Evolutionary conservation across 2,113 vertebrate genomes (phyloP).

Genomic region (Phylloscopus whistleri): DNA sequence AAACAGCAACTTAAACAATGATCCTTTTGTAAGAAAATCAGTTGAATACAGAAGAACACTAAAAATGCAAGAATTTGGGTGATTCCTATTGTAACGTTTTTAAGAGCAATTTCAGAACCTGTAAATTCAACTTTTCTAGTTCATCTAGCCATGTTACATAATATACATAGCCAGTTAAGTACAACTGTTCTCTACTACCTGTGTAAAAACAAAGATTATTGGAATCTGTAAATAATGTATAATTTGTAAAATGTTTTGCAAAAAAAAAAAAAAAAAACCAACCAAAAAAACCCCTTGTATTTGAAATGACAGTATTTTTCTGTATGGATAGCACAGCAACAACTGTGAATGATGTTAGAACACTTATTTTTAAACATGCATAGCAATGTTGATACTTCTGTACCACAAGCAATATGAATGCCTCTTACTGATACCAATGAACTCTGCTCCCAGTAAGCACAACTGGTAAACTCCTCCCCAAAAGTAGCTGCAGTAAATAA

Average conservation of each 20-base stretch:
- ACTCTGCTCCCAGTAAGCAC: slow-evolving; percentile 33
- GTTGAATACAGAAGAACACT: not conserved
- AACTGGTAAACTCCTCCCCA: slow-evolving; percentile 17
- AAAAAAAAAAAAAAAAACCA: not conserved
- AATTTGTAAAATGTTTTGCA: slow-evolving; percentile 62
- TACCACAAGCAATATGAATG: slow-evolving; percentile 32
- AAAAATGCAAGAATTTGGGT: not conserved
- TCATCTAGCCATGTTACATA: slow-evolving; percentile 12
- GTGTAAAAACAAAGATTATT: slow-evolving; percentile 31
- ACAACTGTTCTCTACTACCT: slow-evolving; percentile 22
- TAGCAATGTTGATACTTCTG: not conserved
- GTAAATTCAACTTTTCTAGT: slow-evolving; percentile 26
- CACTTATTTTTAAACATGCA: slow-evolving; percentile 41
- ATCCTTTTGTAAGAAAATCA: not conserved
- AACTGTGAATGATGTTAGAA: slow-evolving; percentile 53
- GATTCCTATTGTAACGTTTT: not conserved
- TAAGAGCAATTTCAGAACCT: not conserved
- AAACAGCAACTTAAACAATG: not conserved
- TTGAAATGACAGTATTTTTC: slow-evolving; percentile 67
- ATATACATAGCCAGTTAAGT: not conserved
- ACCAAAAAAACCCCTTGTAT: slow-evolving; percentile 22
- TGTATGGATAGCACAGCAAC: slow-evolving; percentile 40
- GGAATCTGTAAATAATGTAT: slow-evolving; percentile 69
- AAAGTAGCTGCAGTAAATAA: not conserved
- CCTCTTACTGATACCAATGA: slow-evolving; percentile 36